Evolutionary conservation across 2,888 invertebrate species (phyloP).

Genomic region (Trachelus stipa): DNA sequence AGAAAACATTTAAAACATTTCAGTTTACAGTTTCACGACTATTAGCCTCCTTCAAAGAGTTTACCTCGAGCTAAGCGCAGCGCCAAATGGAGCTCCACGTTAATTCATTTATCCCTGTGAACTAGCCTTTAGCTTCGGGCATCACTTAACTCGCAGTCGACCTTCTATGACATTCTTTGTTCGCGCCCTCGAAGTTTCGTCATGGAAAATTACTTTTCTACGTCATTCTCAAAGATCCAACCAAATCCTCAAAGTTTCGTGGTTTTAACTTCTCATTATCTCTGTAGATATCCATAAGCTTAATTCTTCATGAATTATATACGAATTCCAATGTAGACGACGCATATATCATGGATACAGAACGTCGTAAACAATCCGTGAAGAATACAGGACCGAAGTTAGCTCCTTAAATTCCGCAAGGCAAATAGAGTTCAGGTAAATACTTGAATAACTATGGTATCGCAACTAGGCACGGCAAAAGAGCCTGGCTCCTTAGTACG

Average conservation of each 20-base stretch:
- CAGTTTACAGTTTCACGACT: background rate
- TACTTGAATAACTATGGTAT: no score
- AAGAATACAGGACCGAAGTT: background rate
- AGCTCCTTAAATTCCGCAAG: background rate
- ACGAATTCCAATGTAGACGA: background rate
- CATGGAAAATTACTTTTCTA: no score
- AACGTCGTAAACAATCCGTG: background rate
- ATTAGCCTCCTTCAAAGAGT: background rate
- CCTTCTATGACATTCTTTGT: no score
- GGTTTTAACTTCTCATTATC: background rate
- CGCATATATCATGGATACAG: background rate
- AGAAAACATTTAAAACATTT: background rate
- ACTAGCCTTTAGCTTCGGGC: no score
- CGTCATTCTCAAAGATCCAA: no score
- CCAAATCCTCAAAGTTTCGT: no score
- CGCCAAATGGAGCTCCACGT: no score
- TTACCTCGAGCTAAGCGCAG: background rate
- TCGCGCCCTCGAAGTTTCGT: no score
- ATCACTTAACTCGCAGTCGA: no score
- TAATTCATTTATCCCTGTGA: no score
- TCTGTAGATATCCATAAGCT: background rate
- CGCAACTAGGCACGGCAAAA: no score
- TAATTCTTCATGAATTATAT: background rate
- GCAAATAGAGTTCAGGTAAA: no score
- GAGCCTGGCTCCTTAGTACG: background rate